phyloP scores from a whole-genome alignment of 2,797 vertebrate species.

The Emydoidea blandingii region DNA sequence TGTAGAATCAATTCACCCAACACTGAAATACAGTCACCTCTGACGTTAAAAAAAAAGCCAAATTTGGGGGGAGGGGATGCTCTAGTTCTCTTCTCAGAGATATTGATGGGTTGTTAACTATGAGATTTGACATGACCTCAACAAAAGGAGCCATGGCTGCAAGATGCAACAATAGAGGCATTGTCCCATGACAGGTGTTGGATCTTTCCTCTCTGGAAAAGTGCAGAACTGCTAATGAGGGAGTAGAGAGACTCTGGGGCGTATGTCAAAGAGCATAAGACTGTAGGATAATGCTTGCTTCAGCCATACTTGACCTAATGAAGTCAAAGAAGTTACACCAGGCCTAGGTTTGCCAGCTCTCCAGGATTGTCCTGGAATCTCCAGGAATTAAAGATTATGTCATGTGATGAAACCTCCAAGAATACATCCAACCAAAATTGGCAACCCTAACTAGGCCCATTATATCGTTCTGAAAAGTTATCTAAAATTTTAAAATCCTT shows the following conservation, averaged over 20 bases:
- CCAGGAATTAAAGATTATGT: no score
- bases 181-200: accelerated
- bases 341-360: neutral
- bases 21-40: neutral
- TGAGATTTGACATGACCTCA: neutral
- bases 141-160: neutral
- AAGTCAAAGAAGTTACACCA: neutral
- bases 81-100: neutral
- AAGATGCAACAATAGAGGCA: neutral
- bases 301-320: neutral
- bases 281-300: neutral
- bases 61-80: neutral
- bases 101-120: neutral
- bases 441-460: neutral
- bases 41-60: neutral
- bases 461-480: neutral
- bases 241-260: neutral
- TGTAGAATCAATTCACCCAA: accelerated
- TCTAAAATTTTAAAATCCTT: neutral
- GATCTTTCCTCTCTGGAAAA: neutral
- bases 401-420: no score
- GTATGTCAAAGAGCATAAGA: neutral
- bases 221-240: neutral
- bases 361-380: no score
- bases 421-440: no score